Conservation (phyloP, 2,113 vertebrate species). For the Mystacornis crossleyi region DNA sequence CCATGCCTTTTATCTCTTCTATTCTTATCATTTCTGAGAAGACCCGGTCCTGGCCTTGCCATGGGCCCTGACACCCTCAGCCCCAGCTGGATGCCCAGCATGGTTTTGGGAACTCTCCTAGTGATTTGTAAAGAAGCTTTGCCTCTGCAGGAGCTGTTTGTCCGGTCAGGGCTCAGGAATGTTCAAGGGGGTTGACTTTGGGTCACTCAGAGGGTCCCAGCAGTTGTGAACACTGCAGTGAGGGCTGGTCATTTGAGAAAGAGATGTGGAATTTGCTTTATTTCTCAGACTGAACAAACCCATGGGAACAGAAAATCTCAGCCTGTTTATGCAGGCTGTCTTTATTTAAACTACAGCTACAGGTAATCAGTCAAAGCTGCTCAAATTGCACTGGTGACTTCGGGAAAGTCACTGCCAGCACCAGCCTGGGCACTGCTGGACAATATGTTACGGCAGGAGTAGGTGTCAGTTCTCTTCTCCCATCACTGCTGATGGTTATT, state of each 20-base stretch:
- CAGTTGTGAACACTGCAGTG: fast-evolving
- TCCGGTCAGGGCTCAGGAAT: neutral
- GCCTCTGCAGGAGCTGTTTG: neutral
- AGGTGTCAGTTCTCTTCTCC: neutral
- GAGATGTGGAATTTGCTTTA: neutral
- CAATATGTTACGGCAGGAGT: neutral
- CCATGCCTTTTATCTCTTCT: neutral
- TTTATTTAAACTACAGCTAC: neutral
- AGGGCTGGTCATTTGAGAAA: neutral
- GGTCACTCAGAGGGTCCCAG: neutral
- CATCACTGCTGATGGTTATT: neutral
- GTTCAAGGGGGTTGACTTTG: neutral
- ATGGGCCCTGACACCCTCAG: neutral
- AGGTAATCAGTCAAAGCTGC: neutral
- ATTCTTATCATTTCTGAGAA: neutral
- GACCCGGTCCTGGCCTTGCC: neutral
- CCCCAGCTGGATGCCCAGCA: neutral
- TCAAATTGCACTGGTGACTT: neutral
- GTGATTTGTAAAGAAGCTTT: fast-evolving
- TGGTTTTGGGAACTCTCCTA: neutral
- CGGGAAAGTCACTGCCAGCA: neutral
- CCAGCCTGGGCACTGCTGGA: neutral
- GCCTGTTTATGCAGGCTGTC: neutral
- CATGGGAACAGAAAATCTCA: neutral
- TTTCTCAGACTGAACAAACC: neutral